These are phyloP conservation scores for Phrynosoma blainvillii DNA, from an alignment of 2,113 vertebrate species.

Conservation along the genomic window DNA sequence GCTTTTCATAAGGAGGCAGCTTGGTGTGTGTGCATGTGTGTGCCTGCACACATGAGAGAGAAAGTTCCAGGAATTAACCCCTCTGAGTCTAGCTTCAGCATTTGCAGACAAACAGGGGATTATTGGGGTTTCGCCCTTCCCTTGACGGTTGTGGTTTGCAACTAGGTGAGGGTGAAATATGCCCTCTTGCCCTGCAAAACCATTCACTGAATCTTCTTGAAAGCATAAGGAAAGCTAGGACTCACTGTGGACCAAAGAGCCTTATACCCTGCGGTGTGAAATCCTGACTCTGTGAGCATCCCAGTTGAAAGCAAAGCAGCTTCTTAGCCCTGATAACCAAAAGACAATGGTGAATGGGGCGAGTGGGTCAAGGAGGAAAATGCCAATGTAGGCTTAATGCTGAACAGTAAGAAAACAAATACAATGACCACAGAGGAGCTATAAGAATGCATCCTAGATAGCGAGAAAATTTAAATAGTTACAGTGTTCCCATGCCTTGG, in stretches of 20 bases:
- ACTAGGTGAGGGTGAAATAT: too few species aligned
- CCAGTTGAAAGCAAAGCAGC: neutral
- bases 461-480: too few species aligned
- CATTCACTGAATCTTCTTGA: neutral
- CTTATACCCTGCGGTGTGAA: neutral
- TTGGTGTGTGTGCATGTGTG: neutral
- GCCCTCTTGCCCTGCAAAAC: neutral
- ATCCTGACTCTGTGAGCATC: neutral
- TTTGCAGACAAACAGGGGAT: too few species aligned
- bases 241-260: neutral
- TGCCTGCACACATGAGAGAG: neutral
- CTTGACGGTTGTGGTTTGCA: too few species aligned
- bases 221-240: neutral
- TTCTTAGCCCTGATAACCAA: neutral
- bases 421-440: too few species aligned
- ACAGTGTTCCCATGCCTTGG: too few species aligned
- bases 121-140: too few species aligned
- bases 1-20: conserved; percentile 65
- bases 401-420: too few species aligned
- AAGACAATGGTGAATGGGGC: neutral
- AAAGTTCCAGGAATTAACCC: conserved; percentile 61
- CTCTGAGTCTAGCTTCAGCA: conserved; percentile 14
- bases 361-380: too few species aligned
- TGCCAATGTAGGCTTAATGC: too few species aligned
- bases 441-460: too few species aligned